Evolutionary conservation across 2,113 vertebrate species (phyloP).

Genomic region (Pterocles gutturalis): DNA sequence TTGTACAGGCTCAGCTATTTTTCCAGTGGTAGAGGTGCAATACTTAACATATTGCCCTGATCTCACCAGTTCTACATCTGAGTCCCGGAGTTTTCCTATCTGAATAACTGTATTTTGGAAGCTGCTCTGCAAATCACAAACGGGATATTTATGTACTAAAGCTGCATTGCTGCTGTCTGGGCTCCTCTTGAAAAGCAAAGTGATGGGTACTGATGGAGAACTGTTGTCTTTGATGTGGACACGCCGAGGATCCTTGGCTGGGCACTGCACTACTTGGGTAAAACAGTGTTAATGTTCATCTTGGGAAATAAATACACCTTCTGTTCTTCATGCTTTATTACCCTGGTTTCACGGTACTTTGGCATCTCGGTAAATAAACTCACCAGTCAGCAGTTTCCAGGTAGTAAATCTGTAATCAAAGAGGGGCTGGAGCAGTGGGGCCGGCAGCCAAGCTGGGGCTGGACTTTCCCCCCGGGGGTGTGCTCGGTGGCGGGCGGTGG

Average conservation of each 20-base stretch:
- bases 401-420: not conserved
- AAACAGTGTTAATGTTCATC: not conserved
- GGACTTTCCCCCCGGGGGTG: not conserved
- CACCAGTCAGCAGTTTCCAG: not conserved
- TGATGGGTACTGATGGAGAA: not conserved
- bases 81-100: not conserved
- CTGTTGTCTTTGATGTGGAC: not conserved
- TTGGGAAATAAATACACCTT: not conserved
- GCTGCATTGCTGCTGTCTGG: not conserved
- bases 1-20: not conserved
- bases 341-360: not conserved
- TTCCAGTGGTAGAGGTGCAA: not conserved
- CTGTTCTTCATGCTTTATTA: not conserved
- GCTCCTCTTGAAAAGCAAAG: not conserved
- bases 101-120: not conserved
- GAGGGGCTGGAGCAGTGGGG: fast-evolving
- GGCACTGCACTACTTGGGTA: not conserved
- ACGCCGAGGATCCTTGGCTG: not conserved
- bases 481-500: fast-evolving
- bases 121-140: not conserved
- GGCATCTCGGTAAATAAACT: not conserved
- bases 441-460: not conserved
- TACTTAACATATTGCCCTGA: too few relatives aligned
- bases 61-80: not conserved
- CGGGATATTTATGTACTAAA: not conserved